phyloP scores from a whole-genome alignment of 2,113 vertebrate genomes.

The Chauna torquata region DNA sequence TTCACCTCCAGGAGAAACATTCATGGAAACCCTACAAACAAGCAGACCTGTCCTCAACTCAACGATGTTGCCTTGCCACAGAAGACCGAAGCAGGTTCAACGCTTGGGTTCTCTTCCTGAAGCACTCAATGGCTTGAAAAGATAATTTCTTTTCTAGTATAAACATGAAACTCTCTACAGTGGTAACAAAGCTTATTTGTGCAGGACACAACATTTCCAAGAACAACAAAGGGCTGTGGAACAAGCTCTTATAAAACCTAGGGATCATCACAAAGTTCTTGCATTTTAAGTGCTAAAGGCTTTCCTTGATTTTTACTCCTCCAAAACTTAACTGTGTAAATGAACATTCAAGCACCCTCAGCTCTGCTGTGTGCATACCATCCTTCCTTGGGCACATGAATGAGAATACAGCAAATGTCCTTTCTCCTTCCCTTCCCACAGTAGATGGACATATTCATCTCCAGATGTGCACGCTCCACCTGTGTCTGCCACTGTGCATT shows the following conservation, averaged over 20 bases:
- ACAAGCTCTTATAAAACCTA: not conserved
- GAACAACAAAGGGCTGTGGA: not conserved
- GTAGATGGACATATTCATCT: fast-evolving
- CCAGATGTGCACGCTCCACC: not conserved
- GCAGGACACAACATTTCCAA: not conserved
- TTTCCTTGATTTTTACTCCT: not conserved
- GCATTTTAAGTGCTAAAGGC: not conserved
- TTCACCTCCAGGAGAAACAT: not conserved
- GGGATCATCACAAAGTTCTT: not conserved
- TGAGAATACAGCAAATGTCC: fast-evolving
- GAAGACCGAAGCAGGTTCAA: not conserved
- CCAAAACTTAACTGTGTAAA: not conserved
- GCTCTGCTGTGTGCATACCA: not conserved
- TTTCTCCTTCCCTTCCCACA: not conserved
- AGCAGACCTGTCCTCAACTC: not conserved
- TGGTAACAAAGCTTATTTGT: not conserved
- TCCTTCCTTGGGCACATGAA: not conserved
- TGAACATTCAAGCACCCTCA: not conserved
- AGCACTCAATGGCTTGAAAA: not conserved
- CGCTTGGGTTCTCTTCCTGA: not conserved
- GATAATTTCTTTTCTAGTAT: not conserved
- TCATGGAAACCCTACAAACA: not conserved
- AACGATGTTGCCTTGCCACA: not conserved
- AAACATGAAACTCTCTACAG: not conserved
- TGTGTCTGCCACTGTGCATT: not conserved